Evolutionary conservation across 2,888 invertebrate genomes (phyloP).

Genomic region (Opisthograptis luteolata): DNA sequence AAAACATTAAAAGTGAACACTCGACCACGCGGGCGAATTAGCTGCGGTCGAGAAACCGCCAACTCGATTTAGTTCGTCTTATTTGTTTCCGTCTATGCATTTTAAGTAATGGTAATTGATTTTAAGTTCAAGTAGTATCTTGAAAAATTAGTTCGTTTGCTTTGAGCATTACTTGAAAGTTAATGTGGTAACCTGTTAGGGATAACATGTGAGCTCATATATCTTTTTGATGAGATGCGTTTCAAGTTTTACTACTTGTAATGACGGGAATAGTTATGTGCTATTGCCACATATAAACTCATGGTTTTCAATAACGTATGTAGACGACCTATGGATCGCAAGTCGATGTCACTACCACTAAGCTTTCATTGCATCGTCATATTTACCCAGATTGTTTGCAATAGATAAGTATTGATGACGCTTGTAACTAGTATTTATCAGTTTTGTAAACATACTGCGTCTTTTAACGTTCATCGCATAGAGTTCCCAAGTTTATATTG

Average conservation of each 20-base stretch:
- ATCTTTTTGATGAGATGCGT: slow-evolving; percentile 20
- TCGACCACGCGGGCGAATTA: too few species aligned
- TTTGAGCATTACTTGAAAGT: slow-evolving; percentile 27
- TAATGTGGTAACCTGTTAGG: slow-evolving; percentile 30
- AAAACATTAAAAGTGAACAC: too few species aligned
- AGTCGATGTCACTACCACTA: too few species aligned
- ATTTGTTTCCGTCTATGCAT: slow-evolving; percentile 58
- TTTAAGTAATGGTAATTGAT: slow-evolving; percentile 73
- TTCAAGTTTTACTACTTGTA: slow-evolving; percentile 19
- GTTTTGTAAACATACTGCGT: background rate
- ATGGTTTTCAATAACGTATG: too few species aligned
- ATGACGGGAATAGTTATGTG: slow-evolving; percentile 6
- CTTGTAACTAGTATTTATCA: background rate
- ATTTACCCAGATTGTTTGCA: too few species aligned
- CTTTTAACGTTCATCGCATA: slow-evolving; percentile 7
- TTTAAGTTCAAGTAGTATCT: slow-evolving; percentile 56
- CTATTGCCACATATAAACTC: background rate
- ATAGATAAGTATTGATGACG: too few species aligned
- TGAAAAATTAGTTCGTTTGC: slow-evolving; percentile 46
- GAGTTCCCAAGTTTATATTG: slow-evolving; percentile 25
- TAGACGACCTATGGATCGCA: too few species aligned
- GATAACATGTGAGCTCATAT: slow-evolving; percentile 21
- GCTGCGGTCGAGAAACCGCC: too few species aligned
- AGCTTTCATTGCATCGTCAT: too few species aligned
- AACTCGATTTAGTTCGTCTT: slow-evolving; percentile 49